Evolutionary conservation across 2,888 invertebrate genomes (phyloP).

Genomic region (Ethmia dodecea): DNA sequence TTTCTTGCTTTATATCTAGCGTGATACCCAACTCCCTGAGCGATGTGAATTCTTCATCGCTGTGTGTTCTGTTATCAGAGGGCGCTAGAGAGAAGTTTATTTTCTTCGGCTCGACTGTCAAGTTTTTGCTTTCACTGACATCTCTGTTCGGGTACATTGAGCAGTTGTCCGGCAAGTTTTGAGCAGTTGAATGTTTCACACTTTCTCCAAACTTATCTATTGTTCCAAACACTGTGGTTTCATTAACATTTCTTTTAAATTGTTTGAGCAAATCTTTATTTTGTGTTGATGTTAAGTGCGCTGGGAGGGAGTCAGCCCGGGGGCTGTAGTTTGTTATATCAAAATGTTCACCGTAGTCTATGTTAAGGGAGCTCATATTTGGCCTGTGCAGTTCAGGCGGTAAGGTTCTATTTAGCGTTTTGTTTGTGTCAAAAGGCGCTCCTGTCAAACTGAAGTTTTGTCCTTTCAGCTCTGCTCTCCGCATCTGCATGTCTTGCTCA

Average conservation of each 20-base stretch:
- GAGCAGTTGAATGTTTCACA: conserved; percentile 42
- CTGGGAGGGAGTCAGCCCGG: conserved; percentile 58
- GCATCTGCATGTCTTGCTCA: conserved; percentile 79
- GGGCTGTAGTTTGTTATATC: conserved; percentile 47
- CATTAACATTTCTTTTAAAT: conserved; percentile 64
- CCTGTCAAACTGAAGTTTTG: conserved; percentile 43
- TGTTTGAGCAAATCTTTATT: conserved; percentile 41
- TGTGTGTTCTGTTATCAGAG: conserved; percentile 48
- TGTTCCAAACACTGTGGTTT: conserved; percentile 57
- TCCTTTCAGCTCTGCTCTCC: conserved; percentile 60
- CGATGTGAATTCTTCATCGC: conserved; percentile 66
- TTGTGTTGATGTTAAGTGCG: conserved; percentile 60
- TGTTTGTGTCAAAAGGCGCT: conserved; percentile 34
- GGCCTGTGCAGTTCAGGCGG: conserved; percentile 51
- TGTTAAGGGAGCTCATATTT: conserved; percentile 57
- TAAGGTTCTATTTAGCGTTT: conserved; percentile 45
- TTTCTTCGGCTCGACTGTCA: conserved; percentile 63
- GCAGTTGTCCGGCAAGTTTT: conserved; percentile 61
- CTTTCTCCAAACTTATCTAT: conserved; percentile 34
- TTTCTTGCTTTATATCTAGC: conserved; percentile 61
- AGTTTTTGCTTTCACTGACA: conserved; percentile 49
- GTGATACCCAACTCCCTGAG: conserved; percentile 72
- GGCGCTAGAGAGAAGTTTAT: conserved; percentile 63
- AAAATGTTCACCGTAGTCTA: conserved; percentile 50
- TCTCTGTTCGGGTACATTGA: conserved; percentile 71